phyloP scores from a whole-genome alignment of 2,888 invertebrate genomes.

The Bellardia pandia region DNA sequence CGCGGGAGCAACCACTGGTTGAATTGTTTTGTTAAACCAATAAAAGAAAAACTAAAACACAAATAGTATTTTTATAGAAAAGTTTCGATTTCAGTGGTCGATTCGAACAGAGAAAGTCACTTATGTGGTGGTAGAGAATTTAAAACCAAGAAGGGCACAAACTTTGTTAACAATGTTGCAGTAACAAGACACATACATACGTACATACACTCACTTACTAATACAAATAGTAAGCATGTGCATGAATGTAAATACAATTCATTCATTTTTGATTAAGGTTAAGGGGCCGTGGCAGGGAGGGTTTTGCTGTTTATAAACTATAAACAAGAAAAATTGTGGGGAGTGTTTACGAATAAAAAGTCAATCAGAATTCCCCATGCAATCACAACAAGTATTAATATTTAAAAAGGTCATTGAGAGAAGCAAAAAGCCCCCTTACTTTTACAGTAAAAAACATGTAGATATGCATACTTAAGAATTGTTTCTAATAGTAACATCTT shows the following conservation, averaged over 20 bases:
- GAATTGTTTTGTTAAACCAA: conserved; percentile 74
- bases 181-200: conserved; percentile 8
- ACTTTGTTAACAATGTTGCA: conserved; percentile 49
- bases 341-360: conserved; percentile 78
- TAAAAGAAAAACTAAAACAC: conserved; percentile 65
- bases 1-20: conserved; percentile 75
- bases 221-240: conserved; percentile 4
- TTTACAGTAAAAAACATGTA: conserved; percentile 6
- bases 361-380: conserved; percentile 83
- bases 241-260: conserved; percentile 49
- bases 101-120: conserved; percentile 61
- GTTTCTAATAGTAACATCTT: conserved; percentile 28
- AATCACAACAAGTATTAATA: conserved; percentile 82
- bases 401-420: conserved; percentile 81
- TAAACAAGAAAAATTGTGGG: conserved; percentile 45
- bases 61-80: conserved; percentile 69
- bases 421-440: conserved; percentile 9
- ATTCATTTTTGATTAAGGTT: conserved; percentile 64
- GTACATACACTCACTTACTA: not conserved
- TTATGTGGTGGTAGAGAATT: conserved; percentile 46
- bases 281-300: conserved; percentile 21
- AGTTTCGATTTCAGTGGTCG: conserved; percentile 76
- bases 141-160: conserved; percentile 47
- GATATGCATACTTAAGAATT: not conserved
- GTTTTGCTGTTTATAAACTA: not conserved